Evolutionary conservation across 2,797 vertebrate species (phyloP), one percentile per base, ranked within the genome.

Genomic region (Tachyglossus aculeatus): DNA sequence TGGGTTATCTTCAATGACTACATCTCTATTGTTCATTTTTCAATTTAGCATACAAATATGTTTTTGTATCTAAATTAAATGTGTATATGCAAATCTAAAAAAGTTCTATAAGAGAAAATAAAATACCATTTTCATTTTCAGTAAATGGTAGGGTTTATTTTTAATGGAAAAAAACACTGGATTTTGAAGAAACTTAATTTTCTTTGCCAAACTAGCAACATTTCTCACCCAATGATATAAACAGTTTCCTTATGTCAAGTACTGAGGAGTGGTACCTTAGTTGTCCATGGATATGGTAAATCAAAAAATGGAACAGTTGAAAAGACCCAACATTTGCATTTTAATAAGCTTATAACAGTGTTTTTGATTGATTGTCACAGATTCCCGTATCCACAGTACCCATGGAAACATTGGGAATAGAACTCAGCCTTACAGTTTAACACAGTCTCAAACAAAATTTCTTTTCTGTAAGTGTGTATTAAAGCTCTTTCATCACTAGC

Each of bases 291-390:
- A 37, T 31, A 66, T 47, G 40, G 37, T 65, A 56, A 64, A 69
- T 0, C 70, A 21, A 84, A 39, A 61, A 56, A 31, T 38, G 43
- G 5, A 38, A 54, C 16, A 72, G 6, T 40, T 64, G 31, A 36
- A 36, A 56, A 31, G 55, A 47, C 37, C 37, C 2, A 59, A n/a
- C 71, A 70, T 71, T 74, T 5, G 2, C 27, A 76, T 74, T 80
- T 71, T 66, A 50, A 77, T 80, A 79, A 71, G 44, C 75, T 50
- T 25, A 32, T 36, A 32, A 9, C 38, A 71, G 39, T 39, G 50
- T 63, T 82, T 33, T 76, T 43, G 24, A 43, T 56, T 77, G 15
- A 64, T 74, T 62, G 38, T 77, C 48, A 11, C 19, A 38, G 32
- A 69, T 77, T 81, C 41, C 6, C 14, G 39, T 5, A 29, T 43